Conservation (phyloP, 35 echinoderm and acorn worm species). For the Lytechinus variegatus region DNA sequence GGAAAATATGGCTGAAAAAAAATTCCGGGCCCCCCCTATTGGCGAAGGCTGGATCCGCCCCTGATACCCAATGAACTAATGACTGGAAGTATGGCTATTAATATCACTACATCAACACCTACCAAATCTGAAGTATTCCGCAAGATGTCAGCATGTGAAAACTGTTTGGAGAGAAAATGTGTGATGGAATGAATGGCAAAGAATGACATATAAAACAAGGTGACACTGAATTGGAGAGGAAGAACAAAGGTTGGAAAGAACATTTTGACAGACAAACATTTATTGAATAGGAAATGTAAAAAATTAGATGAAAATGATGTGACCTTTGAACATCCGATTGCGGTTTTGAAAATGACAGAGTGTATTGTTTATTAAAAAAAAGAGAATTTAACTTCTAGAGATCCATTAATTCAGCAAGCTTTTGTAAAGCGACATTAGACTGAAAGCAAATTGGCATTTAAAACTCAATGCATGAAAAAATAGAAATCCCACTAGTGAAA, state of each 20-base stretch:
- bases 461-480: neutral
- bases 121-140: slow-evolving; percentile 27
- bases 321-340: neutral
- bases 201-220: neutral
- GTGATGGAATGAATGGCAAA: neutral
- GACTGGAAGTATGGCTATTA: neutral
- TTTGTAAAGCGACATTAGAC: neutral
- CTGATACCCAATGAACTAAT: neutral
- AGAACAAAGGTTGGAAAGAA: neutral
- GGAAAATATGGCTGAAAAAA: no score
- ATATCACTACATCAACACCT: slow-evolving; percentile 3
- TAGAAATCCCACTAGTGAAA: neutral
- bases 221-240: neutral
- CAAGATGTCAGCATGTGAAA: neutral
- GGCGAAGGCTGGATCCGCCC: no score
- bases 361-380: neutral
- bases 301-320: neutral
- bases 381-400: neutral
- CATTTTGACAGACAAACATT: neutral
- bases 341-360: neutral
- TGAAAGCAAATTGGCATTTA: neutral
- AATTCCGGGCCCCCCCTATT: no score
- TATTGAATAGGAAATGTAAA: neutral
- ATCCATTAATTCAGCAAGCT: neutral
- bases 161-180: slow-evolving; percentile 19